Evolutionary conservation across 2,113 vertebrate genomes (phyloP), one percentile per base, ranked within the genome.

Genomic region (Serinus canaria): DNA sequence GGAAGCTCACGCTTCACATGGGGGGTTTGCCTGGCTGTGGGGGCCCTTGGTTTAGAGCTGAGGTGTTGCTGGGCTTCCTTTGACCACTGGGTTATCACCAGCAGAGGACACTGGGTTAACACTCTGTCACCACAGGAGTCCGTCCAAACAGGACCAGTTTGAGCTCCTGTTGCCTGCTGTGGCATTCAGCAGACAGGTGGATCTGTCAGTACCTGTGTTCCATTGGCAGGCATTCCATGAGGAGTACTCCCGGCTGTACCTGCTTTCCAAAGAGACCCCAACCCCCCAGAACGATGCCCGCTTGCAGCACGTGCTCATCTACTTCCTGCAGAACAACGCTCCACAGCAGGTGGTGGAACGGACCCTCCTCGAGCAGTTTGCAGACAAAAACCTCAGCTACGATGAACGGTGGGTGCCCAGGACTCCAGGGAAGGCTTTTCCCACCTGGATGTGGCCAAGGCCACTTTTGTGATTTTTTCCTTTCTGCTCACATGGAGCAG

Each of bases 331-430:
- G 89, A 99, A 99, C 94, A 97, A 98, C 2, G 99, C 99, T 0
- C 99, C 99, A 4, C 98, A 99, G 53, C 98, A 98, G 17, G 96
- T 99, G 11, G 98, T 99, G 28, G 99, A 99, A 58, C 98, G 99
- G 82, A 99, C 99, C 13, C 98, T 99, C 44, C 98, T 99, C 7
- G 99, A 99, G 95, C 99, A 99, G 97, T 99, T 99, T 84, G 99
- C 98, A 0, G 99, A 99, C 96, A 99, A 97, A 72, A 99, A 99
- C 96, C 98, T 99, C 80, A 99, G 99, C 98, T 99, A 99, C 2
- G 99, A 99, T 6, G 99, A 99, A 75, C 98, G 99, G 99, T 99
- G 81, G 17, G 93, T 85, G 63, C 55, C 5, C 3, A 0, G 3
- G 3, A 3, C 20, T 44, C 6, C 3, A 21, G 60, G 3, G 3